These are phyloP conservation scores for Mionectes olivaceus DNA, from an alignment of 2,797 vertebrate genomes.

Conservation along the genomic window DNA sequence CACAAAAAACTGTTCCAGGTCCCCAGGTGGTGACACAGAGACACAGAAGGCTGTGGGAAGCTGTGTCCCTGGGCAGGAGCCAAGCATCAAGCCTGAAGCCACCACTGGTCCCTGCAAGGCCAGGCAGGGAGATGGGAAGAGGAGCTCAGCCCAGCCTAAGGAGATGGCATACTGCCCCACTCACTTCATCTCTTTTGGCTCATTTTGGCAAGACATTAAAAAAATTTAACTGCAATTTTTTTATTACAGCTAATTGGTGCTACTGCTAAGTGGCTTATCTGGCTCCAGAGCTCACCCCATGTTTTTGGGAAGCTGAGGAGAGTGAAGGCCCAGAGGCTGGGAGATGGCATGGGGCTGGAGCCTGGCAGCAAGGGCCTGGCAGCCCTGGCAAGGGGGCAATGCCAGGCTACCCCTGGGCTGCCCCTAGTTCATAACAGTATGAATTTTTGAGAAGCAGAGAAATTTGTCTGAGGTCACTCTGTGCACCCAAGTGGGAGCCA, in stretches of 20 bases:
- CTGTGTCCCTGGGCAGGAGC: background rate
- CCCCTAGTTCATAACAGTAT: background rate
- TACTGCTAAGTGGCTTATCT: constrained; percentile 23
- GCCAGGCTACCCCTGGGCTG: background rate
- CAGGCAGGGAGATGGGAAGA: no score
- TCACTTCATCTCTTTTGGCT: background rate
- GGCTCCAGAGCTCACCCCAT: background rate
- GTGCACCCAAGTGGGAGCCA: fast-evolving
- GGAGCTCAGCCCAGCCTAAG: background rate
- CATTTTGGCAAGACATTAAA: constrained; percentile 29
- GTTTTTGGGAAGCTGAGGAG: background rate
- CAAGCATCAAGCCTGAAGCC: background rate
- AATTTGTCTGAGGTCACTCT: background rate
- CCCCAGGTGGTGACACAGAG: background rate
- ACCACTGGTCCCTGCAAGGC: background rate
- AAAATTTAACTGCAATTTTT: background rate
- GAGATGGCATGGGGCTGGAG: fast-evolving
- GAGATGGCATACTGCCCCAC: background rate
- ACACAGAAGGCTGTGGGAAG: background rate
- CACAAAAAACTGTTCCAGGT: background rate
- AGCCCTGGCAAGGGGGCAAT: background rate
- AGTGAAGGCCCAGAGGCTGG: background rate
- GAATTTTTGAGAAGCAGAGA: background rate
- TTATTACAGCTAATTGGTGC: constrained; percentile 21
- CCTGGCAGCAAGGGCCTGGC: fast-evolving